phyloP scores from a whole-genome alignment of 2,888 invertebrate species.

The Plagiodera versicolora region DNA sequence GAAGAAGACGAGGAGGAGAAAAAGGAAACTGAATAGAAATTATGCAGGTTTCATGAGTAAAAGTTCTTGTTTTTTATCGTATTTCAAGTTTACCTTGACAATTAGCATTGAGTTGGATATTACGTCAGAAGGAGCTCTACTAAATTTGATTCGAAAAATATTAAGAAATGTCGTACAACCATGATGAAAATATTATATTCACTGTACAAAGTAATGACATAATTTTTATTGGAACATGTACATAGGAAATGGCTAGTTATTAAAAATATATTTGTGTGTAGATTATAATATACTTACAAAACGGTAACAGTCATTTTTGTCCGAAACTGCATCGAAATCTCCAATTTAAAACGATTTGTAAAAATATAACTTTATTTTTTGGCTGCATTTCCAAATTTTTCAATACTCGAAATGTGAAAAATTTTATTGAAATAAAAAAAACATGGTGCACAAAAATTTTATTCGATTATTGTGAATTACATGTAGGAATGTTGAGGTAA shows the following conservation, averaged over 20 bases:
- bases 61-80: too few species aligned
- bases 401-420: too few species aligned
- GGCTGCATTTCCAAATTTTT: too few species aligned
- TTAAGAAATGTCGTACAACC: too few species aligned
- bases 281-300: not conserved
- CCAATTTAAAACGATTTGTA: too few species aligned
- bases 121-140: too few species aligned
- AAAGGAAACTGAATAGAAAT: conserved; percentile 12
- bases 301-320: not conserved
- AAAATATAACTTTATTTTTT: too few species aligned
- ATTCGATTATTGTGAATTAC: not conserved
- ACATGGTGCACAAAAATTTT: not conserved
- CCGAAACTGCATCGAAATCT: too few species aligned
- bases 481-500: not conserved
- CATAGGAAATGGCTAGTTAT: not conserved
- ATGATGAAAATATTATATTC: not conserved
- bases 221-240: not conserved
- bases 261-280: not conserved
- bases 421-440: not conserved
- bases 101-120: too few species aligned
- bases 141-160: too few species aligned
- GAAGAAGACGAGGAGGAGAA: conserved; percentile 51
- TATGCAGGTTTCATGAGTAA: conserved; percentile 4
- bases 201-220: not conserved
- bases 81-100: too few species aligned